A percentile compares a stretch with the other conserved stretches of the same genome.
Evolutionary conservation across 1,140 invertebrate genomes (phyloP).

Genomic region (Pseudobourletiella spinata): DNA sequence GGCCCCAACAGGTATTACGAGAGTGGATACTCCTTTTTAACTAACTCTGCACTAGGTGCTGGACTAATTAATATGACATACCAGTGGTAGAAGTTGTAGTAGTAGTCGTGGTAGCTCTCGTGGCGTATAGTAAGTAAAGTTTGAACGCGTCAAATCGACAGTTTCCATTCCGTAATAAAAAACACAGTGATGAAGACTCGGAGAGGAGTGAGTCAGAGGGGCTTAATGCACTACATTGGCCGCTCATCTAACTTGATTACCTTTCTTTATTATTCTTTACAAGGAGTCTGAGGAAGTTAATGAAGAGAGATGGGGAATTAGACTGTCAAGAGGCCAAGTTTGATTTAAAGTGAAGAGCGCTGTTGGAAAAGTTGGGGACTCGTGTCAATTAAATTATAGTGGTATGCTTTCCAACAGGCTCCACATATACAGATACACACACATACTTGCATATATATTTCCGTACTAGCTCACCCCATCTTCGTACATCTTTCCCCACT

Average conservation of each 20-base stretch:
- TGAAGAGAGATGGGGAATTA: constrained; percentile 8
- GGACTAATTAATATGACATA: neutral
- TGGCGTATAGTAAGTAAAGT: too few species aligned
- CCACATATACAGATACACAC: too few species aligned
- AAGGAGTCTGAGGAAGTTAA: neutral
- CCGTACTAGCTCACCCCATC: too few species aligned
- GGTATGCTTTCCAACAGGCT: too few species aligned
- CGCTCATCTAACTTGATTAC: neutral
- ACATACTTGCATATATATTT: too few species aligned
- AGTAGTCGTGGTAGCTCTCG: too few species aligned
- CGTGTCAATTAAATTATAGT: constrained; percentile 4
- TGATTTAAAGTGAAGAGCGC: neutral
- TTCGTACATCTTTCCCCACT: too few species aligned
- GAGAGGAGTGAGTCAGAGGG: neutral
- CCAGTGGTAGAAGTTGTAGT: too few species aligned
- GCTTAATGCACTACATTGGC: neutral
- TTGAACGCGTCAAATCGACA: neutral
- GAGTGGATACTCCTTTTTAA: too few species aligned
- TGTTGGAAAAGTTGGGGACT: neutral
- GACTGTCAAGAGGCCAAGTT: neutral
- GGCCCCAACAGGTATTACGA: too few species aligned
- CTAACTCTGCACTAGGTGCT: neutral
- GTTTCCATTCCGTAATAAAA: neutral
- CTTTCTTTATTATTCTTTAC: neutral
- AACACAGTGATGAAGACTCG: neutral